Conservation (phyloP, 1,140 invertebrate genomes). For the Latrodectus geometricus region DNA sequence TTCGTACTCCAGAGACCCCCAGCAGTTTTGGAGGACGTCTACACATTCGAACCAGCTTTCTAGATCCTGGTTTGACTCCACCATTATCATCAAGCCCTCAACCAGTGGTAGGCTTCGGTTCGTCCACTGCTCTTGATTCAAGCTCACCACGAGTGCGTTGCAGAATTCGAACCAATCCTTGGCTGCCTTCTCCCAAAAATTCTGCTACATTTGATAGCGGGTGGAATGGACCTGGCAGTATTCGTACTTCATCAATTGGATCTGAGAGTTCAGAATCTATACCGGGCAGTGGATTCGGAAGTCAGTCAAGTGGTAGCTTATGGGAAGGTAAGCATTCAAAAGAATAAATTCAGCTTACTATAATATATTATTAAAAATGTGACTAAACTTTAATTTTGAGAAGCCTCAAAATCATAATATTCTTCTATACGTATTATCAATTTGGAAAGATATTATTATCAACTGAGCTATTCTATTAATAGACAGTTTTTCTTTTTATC, state of each 20-base stretch:
- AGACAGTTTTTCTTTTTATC: too few relatives aligned
- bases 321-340: conserved; percentile 42
- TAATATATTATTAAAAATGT: neutral
- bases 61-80: conserved; percentile 28
- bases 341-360: neutral
- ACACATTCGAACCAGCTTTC: conserved; percentile 47
- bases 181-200: conserved; percentile 50
- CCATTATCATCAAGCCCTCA: conserved; percentile 2
- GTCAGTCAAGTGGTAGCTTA: conserved; percentile 52
- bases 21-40: neutral
- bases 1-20: conserved; percentile 29
- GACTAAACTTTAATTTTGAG: neutral
- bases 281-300: conserved; percentile 53
- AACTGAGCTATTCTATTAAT: too few relatives aligned
- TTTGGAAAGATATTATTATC: too few relatives aligned
- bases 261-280: conserved; percentile 57
- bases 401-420: neutral
- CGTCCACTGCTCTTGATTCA: conserved; percentile 25
- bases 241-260: conserved; percentile 34
- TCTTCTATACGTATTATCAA: too few relatives aligned
- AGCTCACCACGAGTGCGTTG: conserved; percentile 45
- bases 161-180: conserved; percentile 56
- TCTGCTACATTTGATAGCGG: conserved; percentile 19
- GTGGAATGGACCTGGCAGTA: neutral
- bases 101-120: conserved; percentile 21